These are phyloP conservation scores for Geodia barretti DNA, from an alignment of 37 sponge, comb jelly and placozoan genomes.

Conservation along the genomic window DNA sequence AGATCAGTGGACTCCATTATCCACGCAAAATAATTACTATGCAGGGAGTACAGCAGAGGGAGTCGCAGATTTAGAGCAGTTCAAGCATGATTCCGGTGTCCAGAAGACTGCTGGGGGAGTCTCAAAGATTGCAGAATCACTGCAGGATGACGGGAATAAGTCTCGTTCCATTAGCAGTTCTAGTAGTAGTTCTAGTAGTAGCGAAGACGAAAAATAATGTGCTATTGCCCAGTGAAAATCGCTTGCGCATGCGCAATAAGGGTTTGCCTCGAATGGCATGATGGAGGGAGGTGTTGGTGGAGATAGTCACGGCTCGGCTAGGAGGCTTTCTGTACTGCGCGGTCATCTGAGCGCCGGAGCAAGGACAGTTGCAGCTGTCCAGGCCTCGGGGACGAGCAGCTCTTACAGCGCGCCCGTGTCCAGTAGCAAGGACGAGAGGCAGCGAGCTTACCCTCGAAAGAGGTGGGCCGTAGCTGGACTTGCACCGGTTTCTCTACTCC, in stretches of 20 bases:
- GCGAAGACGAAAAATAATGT: neutral
- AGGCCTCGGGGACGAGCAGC: constrained; percentile 1
- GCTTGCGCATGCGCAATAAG: constrained; percentile 21
- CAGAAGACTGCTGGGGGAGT: neutral
- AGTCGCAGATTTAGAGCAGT: constrained; percentile 19
- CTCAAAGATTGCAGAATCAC: neutral
- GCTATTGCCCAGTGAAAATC: neutral
- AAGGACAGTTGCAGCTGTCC: neutral
- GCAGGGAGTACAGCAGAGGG: constrained; percentile 33
- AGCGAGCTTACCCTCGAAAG: constrained; percentile 71
- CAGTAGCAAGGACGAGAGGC: constrained; percentile 70
- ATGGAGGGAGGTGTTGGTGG: neutral
- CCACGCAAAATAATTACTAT: neutral
- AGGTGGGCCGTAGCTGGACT: constrained; percentile 21
- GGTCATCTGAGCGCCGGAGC: constrained; percentile 20
- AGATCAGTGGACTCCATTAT: too few species aligned
- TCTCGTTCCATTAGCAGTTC: neutral
- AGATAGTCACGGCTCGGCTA: neutral
- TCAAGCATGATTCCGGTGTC: neutral
- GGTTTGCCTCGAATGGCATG: constrained; percentile 3
- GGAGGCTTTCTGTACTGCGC: constrained; percentile 40
- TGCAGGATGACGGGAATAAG: neutral
- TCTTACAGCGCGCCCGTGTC: constrained; percentile 80
- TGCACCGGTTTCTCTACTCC: neutral
- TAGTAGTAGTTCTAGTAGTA: neutral